phyloP scores from a whole-genome alignment of 2,113 vertebrate species.

The Thinocorus orbignyianus region DNA sequence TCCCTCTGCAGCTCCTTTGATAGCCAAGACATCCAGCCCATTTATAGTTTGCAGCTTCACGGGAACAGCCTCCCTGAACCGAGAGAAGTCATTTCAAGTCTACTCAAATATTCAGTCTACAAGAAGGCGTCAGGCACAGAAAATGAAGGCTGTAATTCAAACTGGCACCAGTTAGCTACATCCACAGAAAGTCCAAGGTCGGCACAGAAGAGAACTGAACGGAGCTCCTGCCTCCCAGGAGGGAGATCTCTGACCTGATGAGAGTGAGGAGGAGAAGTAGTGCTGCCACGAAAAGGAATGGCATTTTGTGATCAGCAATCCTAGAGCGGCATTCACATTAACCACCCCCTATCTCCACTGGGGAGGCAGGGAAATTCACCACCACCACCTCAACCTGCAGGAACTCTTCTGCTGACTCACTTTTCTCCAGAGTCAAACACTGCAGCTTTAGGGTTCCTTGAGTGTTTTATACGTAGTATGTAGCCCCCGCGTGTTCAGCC shows the following conservation, averaged over 20 bases:
- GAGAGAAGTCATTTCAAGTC: background rate
- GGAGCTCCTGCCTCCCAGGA: background rate
- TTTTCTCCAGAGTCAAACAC: background rate
- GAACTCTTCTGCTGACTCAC: background rate
- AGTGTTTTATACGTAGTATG: background rate
- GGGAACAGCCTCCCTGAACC: background rate
- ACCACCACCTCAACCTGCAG: background rate
- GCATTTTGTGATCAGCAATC: background rate
- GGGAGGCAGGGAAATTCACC: background rate
- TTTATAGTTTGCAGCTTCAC: background rate
- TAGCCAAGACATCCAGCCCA: background rate
- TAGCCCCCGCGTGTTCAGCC: background rate
- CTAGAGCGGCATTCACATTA: background rate
- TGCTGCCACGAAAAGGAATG: background rate
- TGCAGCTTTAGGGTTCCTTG: background rate
- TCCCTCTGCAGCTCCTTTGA: background rate
- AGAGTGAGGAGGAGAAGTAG: background rate
- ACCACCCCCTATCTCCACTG: background rate
- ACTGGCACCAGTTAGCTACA: background rate
- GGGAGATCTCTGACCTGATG: background rate
- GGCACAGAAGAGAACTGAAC: background rate
- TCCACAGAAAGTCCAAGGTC: background rate
- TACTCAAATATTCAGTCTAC: fast-evolving
- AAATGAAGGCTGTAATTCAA: background rate
- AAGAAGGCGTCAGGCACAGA: background rate